Conservation (phyloP, 2,888 invertebrate species). For the Gymnoscelis rufifasciata region DNA sequence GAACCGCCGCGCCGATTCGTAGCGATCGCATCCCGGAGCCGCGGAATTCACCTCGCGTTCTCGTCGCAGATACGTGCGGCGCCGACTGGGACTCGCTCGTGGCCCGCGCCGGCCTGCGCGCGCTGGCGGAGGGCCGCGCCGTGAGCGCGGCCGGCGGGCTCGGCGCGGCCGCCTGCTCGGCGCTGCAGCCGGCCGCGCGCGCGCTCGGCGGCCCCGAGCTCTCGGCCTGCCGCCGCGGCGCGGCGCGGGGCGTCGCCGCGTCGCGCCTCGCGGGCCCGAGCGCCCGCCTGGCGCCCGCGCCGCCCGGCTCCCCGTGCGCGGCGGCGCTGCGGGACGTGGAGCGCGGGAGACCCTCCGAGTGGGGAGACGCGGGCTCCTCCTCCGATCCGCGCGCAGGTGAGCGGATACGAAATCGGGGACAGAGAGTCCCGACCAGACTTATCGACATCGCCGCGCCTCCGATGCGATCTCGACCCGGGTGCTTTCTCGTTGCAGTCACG, state of each 20-base stretch:
- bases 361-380: too few species aligned
- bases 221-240: slow-evolving; percentile 29
- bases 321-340: slow-evolving; percentile 35
- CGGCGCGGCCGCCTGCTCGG: slow-evolving; percentile 40
- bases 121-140: slow-evolving; percentile 38
- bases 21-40: slow-evolving; percentile 11
- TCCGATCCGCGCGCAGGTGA: slow-evolving; percentile 19
- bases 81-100: slow-evolving; percentile 38
- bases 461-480: too few species aligned
- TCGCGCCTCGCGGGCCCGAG: slow-evolving; percentile 41
- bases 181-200: slow-evolving; percentile 38
- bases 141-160: slow-evolving; percentile 40
- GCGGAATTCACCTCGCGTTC: too few species aligned
- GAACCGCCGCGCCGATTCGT: neutral
- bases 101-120: slow-evolving; percentile 40
- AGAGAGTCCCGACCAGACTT: too few species aligned
- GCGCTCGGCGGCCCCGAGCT: slow-evolving; percentile 33
- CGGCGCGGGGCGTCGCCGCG: slow-evolving; percentile 40
- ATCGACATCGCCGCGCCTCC: too few species aligned
- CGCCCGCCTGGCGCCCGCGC: slow-evolving; percentile 37
- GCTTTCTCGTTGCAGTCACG: slow-evolving; percentile 42
- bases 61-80: slow-evolving; percentile 54
- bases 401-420: too few species aligned
- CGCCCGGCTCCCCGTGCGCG: slow-evolving; percentile 36
- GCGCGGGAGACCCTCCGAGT: slow-evolving; percentile 35